Conservation (phyloP, 2,113 vertebrate species). For the Podocnemis expansa region DNA sequence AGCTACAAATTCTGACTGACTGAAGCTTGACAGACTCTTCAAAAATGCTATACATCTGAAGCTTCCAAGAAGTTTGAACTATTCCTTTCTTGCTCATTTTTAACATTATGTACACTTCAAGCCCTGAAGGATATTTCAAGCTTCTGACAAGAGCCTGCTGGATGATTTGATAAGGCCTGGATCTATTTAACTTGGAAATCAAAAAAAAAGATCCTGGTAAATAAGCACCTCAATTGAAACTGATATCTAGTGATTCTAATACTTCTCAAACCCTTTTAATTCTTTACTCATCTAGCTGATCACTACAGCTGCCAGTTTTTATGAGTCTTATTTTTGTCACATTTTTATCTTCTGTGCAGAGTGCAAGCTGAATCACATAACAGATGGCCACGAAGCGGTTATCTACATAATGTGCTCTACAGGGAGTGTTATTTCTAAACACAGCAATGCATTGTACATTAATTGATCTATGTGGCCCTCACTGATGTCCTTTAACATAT, state of each 20-base stretch:
- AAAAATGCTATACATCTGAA: not conserved
- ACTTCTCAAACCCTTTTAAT: not conserved
- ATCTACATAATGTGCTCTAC: not conserved
- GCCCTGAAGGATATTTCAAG: not conserved
- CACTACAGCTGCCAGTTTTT: not conserved
- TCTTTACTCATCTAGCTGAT: not conserved
- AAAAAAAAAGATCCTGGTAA: not conserved
- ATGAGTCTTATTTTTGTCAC: not conserved
- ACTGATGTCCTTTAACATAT: not conserved
- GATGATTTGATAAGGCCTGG: not conserved
- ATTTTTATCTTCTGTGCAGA: accelerated
- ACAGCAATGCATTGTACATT: not conserved
- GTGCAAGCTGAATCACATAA: not conserved
- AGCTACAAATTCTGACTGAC: not conserved
- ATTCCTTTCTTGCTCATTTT: not conserved
- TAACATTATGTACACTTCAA: accelerated
- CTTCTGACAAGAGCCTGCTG: not conserved
- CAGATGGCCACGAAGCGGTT: not conserved
- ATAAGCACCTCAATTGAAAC: not conserved
- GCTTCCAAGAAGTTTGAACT: not conserved
- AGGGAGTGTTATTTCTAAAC: not conserved
- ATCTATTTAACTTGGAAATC: not conserved
- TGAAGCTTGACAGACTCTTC: not conserved
- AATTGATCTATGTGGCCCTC: not conserved
- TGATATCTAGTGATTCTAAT: not conserved